Evolutionary conservation across 2,888 invertebrate species (phyloP).

Genomic region (Margaritifera margaritifera): DNA sequence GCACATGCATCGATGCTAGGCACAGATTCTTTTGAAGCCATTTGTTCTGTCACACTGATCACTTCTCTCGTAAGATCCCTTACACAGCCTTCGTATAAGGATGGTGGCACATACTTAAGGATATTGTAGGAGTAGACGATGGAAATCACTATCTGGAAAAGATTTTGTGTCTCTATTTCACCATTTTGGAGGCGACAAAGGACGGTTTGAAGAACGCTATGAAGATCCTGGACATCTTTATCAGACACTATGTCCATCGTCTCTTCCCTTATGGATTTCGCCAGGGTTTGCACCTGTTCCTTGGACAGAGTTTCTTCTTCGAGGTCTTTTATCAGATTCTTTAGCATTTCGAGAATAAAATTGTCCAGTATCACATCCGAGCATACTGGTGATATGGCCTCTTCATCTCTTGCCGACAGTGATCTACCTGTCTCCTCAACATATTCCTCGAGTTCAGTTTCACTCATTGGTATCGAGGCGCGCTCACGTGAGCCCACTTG

Average conservation of each 20-base stretch:
- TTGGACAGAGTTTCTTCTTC: conserved; percentile 34
- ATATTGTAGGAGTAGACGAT: conserved; percentile 33
- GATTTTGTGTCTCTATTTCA: conserved; percentile 19
- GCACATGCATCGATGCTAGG: conserved; percentile 13
- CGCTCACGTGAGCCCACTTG: conserved; percentile 9
- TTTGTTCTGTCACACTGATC: conserved; percentile 19
- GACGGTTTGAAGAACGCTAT: conserved; percentile 18
- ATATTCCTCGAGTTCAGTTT: conserved; percentile 31
- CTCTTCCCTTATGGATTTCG: conserved; percentile 31
- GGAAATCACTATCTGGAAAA: conserved; percentile 37
- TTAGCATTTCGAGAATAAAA: conserved; percentile 43
- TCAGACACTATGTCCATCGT: conserved; percentile 10
- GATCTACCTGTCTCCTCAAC: conserved; percentile 38
- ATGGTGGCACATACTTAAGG: conserved; percentile 19
- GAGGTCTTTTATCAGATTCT: conserved; percentile 39
- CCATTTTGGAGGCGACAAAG: conserved; percentile 21
- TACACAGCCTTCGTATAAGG: conserved; percentile 13
- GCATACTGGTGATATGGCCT: conserved; percentile 37
- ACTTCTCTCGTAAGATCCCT: conserved; percentile 25
- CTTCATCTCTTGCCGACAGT: conserved; percentile 18
- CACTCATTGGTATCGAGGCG: conserved; percentile 9
- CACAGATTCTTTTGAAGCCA: conserved; percentile 6
- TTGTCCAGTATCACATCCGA: conserved; percentile 41
- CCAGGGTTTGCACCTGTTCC: conserved; percentile 34
- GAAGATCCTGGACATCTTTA: conserved; percentile 12